Conservation (phyloP, 2,797 vertebrate genomes). For the Megalops cyprinoides region DNA sequence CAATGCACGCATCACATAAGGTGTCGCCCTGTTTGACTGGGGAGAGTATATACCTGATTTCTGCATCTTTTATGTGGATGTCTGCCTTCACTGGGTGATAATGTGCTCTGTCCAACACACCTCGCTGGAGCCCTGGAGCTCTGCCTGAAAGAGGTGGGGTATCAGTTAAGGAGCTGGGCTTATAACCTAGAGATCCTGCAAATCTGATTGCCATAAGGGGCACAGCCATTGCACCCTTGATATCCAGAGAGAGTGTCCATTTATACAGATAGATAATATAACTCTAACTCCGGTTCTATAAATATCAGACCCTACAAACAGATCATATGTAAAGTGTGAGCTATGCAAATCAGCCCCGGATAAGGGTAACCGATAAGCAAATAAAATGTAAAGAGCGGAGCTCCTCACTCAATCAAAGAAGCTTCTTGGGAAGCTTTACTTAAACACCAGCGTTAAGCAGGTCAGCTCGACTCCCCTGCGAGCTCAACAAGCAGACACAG, state of each 20-base stretch:
- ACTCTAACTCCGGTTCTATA: neutral
- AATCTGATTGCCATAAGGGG: neutral
- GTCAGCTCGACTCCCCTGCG: constrained; percentile 75
- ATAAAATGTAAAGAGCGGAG: neutral
- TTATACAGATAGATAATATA: too few relatives aligned
- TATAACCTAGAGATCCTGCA: neutral
- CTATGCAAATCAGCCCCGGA: neutral
- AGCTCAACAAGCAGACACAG: constrained; percentile 69
- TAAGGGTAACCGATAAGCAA: neutral
- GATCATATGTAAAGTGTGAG: neutral
- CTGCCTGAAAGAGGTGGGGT: too few relatives aligned
- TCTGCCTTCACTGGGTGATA: too few relatives aligned
- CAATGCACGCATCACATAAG: too few relatives aligned
- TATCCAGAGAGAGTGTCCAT: too few relatives aligned
- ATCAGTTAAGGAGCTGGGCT: neutral
- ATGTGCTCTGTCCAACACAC: too few relatives aligned
- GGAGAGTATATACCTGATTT: too few relatives aligned
- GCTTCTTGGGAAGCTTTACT: neutral
- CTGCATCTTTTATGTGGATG: too few relatives aligned
- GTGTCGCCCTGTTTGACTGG: too few relatives aligned
- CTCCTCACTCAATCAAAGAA: constrained; percentile 5
- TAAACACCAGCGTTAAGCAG: constrained; percentile 66
- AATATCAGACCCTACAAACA: neutral
- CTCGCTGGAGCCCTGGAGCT: too few relatives aligned
- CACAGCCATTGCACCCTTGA: neutral